Percentiles rank a stretch among this genome's conserved stretches.
These are phyloP conservation scores for Urocitellus parryii DNA, from an alignment of 2,113 vertebrate genomes.

Conservation along the genomic window DNA sequence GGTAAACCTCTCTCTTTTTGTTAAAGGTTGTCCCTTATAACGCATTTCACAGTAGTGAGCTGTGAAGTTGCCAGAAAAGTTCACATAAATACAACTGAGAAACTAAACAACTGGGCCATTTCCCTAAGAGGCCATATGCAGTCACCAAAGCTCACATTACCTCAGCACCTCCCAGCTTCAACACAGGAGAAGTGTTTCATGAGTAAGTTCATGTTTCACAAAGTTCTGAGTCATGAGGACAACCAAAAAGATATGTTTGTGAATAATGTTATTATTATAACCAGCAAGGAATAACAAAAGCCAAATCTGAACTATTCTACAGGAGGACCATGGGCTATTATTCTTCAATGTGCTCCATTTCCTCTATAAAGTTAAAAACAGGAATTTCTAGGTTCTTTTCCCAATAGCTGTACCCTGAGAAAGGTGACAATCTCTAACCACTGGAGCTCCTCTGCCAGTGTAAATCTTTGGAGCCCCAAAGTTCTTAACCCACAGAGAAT, in stretches of 20 bases:
- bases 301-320: neutral
- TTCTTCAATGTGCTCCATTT: conserved; percentile 5
- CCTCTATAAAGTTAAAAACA: neutral
- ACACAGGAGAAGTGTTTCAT: neutral
- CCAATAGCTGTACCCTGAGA: neutral
- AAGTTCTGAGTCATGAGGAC: conserved; percentile 14
- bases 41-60: conserved; percentile 3
- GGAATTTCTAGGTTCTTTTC: neutral
- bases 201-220: conserved; percentile 33
- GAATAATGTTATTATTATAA: conserved; percentile 51
- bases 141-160: neutral
- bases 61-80: neutral
- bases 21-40: conserved; percentile 38
- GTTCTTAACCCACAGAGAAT: neutral
- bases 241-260: conserved; percentile 43
- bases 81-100: neutral
- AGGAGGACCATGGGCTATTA: neutral
- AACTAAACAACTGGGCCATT: conserved; percentile 35
- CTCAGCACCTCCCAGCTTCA: conserved; percentile 40
- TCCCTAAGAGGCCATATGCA: neutral
- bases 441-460: conserved; percentile 45
- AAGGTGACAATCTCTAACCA: conserved; percentile 20
- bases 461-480: neutral
- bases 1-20: conserved; percentile 35
- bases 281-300: conserved; percentile 23